phyloP scores from a whole-genome alignment of 2,888 invertebrate species.

The Cephus pulcher region DNA sequence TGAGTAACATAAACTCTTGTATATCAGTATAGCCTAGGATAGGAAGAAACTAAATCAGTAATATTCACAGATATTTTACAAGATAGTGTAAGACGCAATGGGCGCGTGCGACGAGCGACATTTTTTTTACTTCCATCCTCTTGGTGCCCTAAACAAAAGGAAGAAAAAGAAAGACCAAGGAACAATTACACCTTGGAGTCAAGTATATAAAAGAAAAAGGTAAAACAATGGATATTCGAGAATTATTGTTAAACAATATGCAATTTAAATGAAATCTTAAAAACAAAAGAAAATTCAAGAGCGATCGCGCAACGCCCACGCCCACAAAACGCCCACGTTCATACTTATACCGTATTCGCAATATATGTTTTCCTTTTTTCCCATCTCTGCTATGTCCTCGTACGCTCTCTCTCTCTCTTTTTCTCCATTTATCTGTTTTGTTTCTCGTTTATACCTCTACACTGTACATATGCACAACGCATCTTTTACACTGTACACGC shows the following conservation, averaged over 20 bases:
- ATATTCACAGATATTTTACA: constrained; percentile 68
- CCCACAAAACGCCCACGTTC: constrained; percentile 33
- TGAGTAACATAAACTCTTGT: constrained; percentile 63
- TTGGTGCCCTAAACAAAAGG: constrained; percentile 13
- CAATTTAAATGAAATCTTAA: neutral
- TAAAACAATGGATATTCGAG: neutral
- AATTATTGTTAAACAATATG: neutral
- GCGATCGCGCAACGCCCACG: constrained; percentile 11
- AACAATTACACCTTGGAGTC: neutral
- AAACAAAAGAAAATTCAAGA: constrained; percentile 11
- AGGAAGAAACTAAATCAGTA: constrained; percentile 66
- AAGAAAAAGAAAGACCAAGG: neutral
- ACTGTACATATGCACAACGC: constrained; percentile 67
- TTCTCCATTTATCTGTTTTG: constrained; percentile 12
- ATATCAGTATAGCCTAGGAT: constrained; percentile 63
- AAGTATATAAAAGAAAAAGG: neutral
- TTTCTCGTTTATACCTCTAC: constrained; percentile 48
- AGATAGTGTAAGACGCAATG: constrained; percentile 52
- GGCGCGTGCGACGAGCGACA: neutral
- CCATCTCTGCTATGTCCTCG: constrained; percentile 26
- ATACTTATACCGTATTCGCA: constrained; percentile 46
- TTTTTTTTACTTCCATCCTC: neutral
- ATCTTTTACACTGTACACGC: constrained; percentile 66
- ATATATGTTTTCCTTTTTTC: constrained; percentile 52
- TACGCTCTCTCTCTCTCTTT: constrained; percentile 40